Base-by-base conservation (phyloP, 1,140 invertebrate genomes). In the Melanaphis sacchari region DNA sequence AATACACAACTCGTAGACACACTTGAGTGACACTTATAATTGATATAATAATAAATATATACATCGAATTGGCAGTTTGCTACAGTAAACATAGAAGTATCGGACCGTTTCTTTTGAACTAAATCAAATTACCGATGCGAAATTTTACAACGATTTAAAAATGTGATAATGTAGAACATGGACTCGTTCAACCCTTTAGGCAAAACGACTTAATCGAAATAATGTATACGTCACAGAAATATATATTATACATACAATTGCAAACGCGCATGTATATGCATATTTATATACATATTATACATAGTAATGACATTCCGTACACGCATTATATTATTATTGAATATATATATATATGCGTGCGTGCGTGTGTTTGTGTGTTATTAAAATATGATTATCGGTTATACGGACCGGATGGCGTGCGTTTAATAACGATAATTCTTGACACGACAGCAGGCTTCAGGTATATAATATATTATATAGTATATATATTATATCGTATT, bases 401-500 rank as follows among this genome's bases (percentile, higher is more conserved):
- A 88, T 88, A 88, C 43, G 31, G 88, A 59, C 38, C 15, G 36
- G 54, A 82, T 81, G 66, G 90, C 90, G 66, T 91, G 90, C 90
- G 90, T 40, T 81, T 82, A 52, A 52, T 81, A 91, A 91, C 66
- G 66, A 91, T 91, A 91, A 91, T 82, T 91, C 31, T 76, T 41
- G 54, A 91, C 90, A 82, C 54, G 90, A 91, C 66, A n/a, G 54
- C 90, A n/a, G 31, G 31, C 59, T 66, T 11, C 59, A 31, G 46
- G 52, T 87, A 87, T 41, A n/a, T 11, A n/a, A n/a, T 31, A 82
- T 38, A 81, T 22, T 15, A 22, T 36, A 36, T 21, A n/a, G 7
- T 22, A 15, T 36, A 18, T 76, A 46, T 87, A 87, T n/a, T 49
- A 49, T 49, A 49, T 49, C 46, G 26, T 36, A n/a, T 9, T 54